A percentile compares a stretch with the other conserved stretches of the same genome.
Evolutionary conservation across 2,797 vertebrate genomes (phyloP).

Genomic region (Malacoctenus gilli): DNA sequence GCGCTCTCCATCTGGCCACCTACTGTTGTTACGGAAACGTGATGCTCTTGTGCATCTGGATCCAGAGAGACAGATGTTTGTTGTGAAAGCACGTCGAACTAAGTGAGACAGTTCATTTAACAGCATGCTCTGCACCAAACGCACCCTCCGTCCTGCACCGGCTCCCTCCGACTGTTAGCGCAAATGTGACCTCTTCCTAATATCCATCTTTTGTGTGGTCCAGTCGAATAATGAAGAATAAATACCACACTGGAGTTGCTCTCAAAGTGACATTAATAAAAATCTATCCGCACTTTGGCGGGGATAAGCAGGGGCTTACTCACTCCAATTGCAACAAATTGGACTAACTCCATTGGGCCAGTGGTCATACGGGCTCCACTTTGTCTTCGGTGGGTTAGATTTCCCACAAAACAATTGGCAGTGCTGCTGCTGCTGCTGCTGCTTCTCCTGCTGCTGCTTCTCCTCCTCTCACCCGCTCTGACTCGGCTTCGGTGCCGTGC

Average conservation of each 20-base stretch:
- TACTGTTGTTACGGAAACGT: too few species aligned
- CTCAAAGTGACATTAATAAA: conserved; percentile 5
- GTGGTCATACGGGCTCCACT: conserved; percentile 34
- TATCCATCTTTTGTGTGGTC: background rate
- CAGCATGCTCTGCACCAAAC: too few species aligned
- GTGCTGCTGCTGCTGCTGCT: too few species aligned
- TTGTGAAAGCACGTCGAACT: too few species aligned
- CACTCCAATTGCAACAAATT: conserved; percentile 18
- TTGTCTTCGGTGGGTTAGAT: conserved; percentile 48
- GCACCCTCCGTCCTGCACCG: too few species aligned
- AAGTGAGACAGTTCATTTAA: too few species aligned
- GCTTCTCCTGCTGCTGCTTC: too few species aligned
- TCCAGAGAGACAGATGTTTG: too few species aligned
- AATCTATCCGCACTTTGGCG: conserved; percentile 6
- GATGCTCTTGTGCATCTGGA: too few species aligned
- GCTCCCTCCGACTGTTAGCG: too few species aligned
- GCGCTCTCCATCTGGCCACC: too few species aligned
- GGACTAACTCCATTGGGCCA: conserved; percentile 10
- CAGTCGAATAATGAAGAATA: conserved; percentile 11
- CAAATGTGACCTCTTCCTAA: background rate
- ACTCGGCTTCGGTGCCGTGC: conserved; percentile 29
- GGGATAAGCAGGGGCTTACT: conserved; percentile 10
- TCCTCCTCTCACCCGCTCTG: conserved; percentile 20
- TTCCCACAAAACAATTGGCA: conserved; percentile 35
- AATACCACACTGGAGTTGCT: conserved; percentile 2